These are phyloP conservation scores for Meriones unguiculatus DNA, from an alignment of 2,113 vertebrate species.

Conservation along the genomic window DNA sequence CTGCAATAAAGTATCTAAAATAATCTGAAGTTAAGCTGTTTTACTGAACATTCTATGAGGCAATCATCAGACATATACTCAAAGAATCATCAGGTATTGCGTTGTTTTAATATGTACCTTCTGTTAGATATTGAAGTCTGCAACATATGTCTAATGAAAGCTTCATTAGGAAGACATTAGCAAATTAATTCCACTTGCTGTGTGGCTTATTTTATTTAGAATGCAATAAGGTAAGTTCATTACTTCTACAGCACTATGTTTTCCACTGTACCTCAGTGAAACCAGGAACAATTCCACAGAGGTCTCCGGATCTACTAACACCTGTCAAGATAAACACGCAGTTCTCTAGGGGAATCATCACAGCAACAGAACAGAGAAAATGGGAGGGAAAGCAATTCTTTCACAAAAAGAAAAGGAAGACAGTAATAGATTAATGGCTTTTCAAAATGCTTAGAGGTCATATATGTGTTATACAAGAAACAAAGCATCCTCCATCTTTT, in stretches of 20 bases:
- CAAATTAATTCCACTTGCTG: slow-evolving; percentile 84
- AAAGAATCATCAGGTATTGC: not conserved
- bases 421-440: slow-evolving; percentile 81
- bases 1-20: slow-evolving; percentile 37
- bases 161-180: slow-evolving; percentile 89
- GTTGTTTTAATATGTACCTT: slow-evolving; percentile 76
- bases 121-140: slow-evolving; percentile 78
- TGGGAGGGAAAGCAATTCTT: slow-evolving; percentile 80
- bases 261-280: slow-evolving; percentile 85
- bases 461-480: slow-evolving; percentile 75
- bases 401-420: slow-evolving; percentile 62
- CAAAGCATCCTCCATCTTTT: slow-evolving; percentile 62
- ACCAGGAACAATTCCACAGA: slow-evolving; percentile 86
- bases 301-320: slow-evolving; percentile 85
- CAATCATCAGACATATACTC: not conserved
- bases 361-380: slow-evolving; percentile 84
- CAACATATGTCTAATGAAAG: slow-evolving; percentile 86
- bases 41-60: slow-evolving; percentile 56
- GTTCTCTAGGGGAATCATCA: slow-evolving; percentile 85
- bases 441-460: slow-evolving; percentile 77
- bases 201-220: slow-evolving; percentile 86
- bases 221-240: slow-evolving; percentile 87
- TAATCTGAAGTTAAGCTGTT: slow-evolving; percentile 48
- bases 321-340: slow-evolving; percentile 90
- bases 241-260: slow-evolving; percentile 86